Conservation (phyloP, 1,140 invertebrate genomes). For the Listronotus bonariensis region DNA sequence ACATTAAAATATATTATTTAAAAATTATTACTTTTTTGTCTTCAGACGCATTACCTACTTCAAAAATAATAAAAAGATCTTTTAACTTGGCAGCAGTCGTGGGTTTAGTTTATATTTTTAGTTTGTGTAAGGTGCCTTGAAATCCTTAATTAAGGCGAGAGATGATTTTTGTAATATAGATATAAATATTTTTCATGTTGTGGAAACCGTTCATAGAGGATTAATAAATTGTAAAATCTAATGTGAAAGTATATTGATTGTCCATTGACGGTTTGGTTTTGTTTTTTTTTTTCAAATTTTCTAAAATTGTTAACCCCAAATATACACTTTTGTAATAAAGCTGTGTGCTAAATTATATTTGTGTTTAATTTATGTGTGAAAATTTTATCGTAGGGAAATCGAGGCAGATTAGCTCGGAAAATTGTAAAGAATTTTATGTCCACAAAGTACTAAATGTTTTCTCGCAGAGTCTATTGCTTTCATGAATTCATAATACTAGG, state of each 20-base stretch:
- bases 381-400: no score
- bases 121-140: constrained; percentile 55
- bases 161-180: constrained; percentile 56
- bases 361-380: constrained; percentile 3
- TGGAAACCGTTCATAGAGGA: constrained; percentile 55
- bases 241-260: constrained; percentile 49
- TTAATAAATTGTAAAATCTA: constrained; percentile 45
- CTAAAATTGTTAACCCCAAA: constrained; percentile 47
- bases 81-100: constrained; percentile 39
- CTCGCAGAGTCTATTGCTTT: no score
- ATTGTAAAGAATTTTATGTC: no score
- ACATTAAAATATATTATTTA: no score
- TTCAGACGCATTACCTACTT: no score
- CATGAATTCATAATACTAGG: no score
- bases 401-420: no score
- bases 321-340: constrained; percentile 49
- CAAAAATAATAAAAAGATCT: no score
- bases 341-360: constrained; percentile 24
- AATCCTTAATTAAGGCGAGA: constrained; percentile 53
- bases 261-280: constrained; percentile 48
- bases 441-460: no score
- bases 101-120: constrained; percentile 47
- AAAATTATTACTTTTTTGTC: no score
- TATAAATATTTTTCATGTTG: constrained; percentile 59
- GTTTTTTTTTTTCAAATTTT: constrained; percentile 47